Conservation (phyloP, 2,888 invertebrate genomes). For the Incurvaria masculella region DNA sequence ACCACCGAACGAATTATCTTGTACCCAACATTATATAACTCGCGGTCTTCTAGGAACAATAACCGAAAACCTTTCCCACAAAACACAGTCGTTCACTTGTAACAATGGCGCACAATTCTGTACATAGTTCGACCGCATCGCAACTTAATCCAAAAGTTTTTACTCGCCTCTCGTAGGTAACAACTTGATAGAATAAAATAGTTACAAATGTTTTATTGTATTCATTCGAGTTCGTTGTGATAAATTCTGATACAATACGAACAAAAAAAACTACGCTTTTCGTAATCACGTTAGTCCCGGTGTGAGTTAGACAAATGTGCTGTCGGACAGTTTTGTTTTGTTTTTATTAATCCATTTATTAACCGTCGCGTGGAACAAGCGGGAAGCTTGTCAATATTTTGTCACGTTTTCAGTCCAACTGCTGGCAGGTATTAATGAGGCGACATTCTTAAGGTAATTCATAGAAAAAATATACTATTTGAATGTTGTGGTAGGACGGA, state of each 20-base stretch:
- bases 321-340: conserved; percentile 35
- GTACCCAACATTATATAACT: too few relatives aligned
- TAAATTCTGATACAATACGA: conserved; percentile 1
- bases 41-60: too few relatives aligned
- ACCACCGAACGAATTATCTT: too few relatives aligned
- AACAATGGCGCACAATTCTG: too few relatives aligned
- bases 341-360: conserved; percentile 36
- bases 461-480: too few relatives aligned
- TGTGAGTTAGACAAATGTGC: conserved; percentile 36
- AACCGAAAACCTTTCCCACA: too few relatives aligned
- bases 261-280: conserved; percentile 13
- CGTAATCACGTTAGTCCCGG: conserved; percentile 44
- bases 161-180: conserved; percentile 12
- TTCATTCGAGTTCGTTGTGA: not conserved
- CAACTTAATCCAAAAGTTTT: not conserved
- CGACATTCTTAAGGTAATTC: not conserved
- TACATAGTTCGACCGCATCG: too few relatives aligned
- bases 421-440: conserved; percentile 40
- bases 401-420: conserved; percentile 47
- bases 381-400: conserved; percentile 47
- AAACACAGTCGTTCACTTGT: too few relatives aligned
- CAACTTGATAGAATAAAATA: conserved; percentile 27
- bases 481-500: too few relatives aligned
- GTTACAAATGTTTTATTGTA: conserved; percentile 26
- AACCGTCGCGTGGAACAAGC: conserved; percentile 22